Base-by-base conservation (phyloP, 2,797 vertebrate genomes). In the Ctenopoma kingsleyae region DNA sequence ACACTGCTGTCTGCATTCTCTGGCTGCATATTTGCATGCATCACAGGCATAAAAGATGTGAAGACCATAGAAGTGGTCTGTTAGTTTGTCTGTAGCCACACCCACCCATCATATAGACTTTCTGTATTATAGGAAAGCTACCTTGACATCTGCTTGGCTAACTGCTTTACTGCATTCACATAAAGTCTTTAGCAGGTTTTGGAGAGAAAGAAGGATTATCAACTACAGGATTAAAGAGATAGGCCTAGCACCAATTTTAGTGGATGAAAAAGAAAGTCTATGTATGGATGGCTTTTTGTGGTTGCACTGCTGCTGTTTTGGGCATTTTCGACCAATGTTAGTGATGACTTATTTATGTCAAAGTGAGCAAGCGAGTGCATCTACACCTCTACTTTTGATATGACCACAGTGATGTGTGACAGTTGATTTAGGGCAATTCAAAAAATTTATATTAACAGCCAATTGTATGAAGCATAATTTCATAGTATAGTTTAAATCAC, bases 121-220 rank as follows among this genome's bases (percentile, higher is more conserved):
- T 46, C 19, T 12, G 22, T 30, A 16, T 15, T 30, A 20, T 12
- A 47, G 53, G 16, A 22, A 30, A 50, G 58, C 51, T 49, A 35
- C 40, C 2, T 43, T 8, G 30, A 49, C 3, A 17, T 70, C 56
- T 47, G 40, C 22, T 49, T 53, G 32, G 46, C 49, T 19, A 12
- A 49, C 23, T 0, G 17, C 20, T 27, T 32, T 2, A 32, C 8
- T 9, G 20, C 11, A 1, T 64, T 56, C 46, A 53, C 67, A 65
- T 13, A 2, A 27, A 66, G 35, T 52, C 49, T 60, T 52, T 20
- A 20, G 71, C 1, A 36, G 64, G 3, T 72, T 74, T 50, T 27
- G 19, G 40, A 63, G 52, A 55, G 35, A 72, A 27, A 47, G 25
- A 58, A 30, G 59, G 68, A 77, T 82, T 76, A 74, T 65, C 32